Conservation (phyloP, 2,113 vertebrate species). For the Pyxicephalus adspersus region DNA sequence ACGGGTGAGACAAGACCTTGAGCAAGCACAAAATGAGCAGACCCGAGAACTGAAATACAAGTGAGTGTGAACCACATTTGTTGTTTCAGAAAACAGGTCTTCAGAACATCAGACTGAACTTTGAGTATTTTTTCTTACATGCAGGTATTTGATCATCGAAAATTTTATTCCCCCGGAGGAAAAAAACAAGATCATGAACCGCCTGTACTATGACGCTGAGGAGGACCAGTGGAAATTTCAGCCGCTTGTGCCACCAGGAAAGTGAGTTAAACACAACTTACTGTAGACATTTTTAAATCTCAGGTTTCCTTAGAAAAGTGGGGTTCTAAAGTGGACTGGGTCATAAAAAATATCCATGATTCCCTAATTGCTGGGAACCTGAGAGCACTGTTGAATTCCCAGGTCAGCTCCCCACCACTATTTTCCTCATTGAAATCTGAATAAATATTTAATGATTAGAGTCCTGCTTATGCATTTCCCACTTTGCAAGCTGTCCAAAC, state of each 20-base stretch:
- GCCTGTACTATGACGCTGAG: conserved; percentile 88
- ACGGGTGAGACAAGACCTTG: conserved; percentile 89
- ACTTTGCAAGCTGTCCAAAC: no score
- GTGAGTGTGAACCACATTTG: conserved; percentile 68
- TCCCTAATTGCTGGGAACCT: no score
- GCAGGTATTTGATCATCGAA: conserved; percentile 93
- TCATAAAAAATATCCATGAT: no score
- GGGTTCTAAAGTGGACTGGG: no score
- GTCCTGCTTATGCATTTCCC: no score
- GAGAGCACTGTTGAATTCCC: no score
- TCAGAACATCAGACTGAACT: neutral
- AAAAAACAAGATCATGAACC: conserved; percentile 96
- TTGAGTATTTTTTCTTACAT: neutral
- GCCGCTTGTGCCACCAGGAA: conserved; percentile 81
- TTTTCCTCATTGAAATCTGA: no score
- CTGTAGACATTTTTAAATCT: no score
- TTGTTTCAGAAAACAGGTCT: no score
- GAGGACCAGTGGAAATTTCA: conserved; percentile 95
- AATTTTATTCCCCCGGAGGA: conserved; percentile 96
- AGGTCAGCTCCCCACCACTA: no score
- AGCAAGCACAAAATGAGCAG: conserved; percentile 92
- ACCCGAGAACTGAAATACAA: conserved; percentile 96
- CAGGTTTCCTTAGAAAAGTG: no score
- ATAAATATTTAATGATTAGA: no score
- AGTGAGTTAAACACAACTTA: conserved; percentile 68